Percentiles rank a stretch among this genome's conserved stretches.
Conservation (phyloP, 2,888 invertebrate genomes). For the Phortica okadai region DNA sequence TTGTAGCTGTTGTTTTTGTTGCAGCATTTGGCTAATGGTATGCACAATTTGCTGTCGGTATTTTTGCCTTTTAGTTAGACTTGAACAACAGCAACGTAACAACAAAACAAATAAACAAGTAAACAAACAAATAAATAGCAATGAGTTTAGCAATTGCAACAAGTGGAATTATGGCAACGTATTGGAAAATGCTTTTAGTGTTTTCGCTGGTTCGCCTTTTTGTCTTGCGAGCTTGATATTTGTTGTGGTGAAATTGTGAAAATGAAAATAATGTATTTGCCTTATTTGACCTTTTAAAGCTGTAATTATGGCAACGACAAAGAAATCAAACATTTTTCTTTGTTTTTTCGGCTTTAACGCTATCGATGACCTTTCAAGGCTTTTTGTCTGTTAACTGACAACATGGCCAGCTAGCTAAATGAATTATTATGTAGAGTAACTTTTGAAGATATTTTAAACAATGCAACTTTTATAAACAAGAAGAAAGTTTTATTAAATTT, state of each 20-base stretch:
- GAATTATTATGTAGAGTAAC: neutral
- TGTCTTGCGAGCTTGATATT: neutral
- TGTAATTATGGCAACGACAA: neutral
- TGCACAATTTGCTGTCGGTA: conserved; percentile 34
- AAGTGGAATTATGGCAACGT: conserved; percentile 43
- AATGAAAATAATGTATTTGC: conserved; percentile 3
- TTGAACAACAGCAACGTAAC: neutral
- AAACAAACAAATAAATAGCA: conserved; percentile 30
- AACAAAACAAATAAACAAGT: neutral
- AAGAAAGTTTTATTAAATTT: no score
- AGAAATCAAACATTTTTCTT: neutral
- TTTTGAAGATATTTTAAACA: neutral
- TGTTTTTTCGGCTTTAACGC: neutral
- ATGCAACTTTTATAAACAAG: no score
- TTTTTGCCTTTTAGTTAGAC: conserved; percentile 28
- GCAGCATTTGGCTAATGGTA: conserved; percentile 30
- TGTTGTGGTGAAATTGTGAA: conserved; percentile 7
- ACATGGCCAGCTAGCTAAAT: neutral
- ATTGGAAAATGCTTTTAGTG: conserved; percentile 29
- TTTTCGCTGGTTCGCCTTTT: conserved; percentile 4
- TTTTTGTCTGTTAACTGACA: neutral
- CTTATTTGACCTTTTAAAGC: conserved; percentile 12
- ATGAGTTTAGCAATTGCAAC: conserved; percentile 30
- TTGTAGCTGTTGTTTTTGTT: conserved; percentile 10
- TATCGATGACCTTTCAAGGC: neutral